Evolutionary conservation across 1,140 invertebrate genomes (phyloP).

Genomic region (Bombus ignitus): DNA sequence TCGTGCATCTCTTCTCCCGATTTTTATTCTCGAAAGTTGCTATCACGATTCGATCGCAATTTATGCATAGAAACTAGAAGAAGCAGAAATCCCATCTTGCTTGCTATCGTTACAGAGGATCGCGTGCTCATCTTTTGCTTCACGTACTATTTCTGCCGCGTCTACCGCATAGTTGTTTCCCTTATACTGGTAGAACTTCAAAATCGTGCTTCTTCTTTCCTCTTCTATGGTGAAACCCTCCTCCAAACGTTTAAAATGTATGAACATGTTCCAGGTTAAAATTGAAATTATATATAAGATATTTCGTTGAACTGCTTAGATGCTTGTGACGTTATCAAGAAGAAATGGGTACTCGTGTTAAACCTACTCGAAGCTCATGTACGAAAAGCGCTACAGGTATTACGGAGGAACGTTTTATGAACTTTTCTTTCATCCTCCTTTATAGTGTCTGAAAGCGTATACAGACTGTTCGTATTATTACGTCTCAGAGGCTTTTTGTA

Average conservation of each 20-base stretch:
- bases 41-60: constrained; percentile 40
- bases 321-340: background rate
- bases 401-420: background rate
- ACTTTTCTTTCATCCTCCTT: background rate
- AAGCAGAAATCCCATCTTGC: constrained; percentile 57
- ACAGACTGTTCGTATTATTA: background rate
- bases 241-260: background rate
- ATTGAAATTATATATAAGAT: constrained; percentile 6
- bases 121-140: constrained; percentile 14
- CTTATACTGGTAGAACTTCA: background rate
- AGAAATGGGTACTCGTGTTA: background rate
- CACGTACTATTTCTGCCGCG: constrained; percentile 27
- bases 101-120: constrained; percentile 20
- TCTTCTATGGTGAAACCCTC: background rate
- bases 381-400: background rate
- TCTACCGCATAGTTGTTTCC: background rate
- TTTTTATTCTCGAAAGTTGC: constrained; percentile 11
- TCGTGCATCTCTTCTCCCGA: background rate
- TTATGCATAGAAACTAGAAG: constrained; percentile 64
- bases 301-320: background rate
- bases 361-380: background rate
- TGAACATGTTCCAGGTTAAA: background rate
- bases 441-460: background rate
- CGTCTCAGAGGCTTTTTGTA: no score
- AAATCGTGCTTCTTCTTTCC: constrained; percentile 46